Evolutionary conservation across 2,888 invertebrate genomes (phyloP).

Genomic region (Pinctada fucata): DNA sequence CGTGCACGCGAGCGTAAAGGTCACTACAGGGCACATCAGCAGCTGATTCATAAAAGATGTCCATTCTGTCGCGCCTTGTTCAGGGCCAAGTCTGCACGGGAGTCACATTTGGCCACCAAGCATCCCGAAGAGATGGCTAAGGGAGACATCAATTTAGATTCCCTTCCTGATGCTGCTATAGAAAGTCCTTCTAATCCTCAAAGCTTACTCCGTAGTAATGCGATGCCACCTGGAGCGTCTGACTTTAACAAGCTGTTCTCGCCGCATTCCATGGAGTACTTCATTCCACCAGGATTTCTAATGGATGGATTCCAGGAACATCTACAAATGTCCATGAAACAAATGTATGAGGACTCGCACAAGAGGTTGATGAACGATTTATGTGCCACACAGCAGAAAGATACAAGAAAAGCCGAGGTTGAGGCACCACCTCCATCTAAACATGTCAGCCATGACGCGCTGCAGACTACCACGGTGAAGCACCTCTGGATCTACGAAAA

Average conservation of each 20-base stretch:
- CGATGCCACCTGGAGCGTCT: slow-evolving; percentile 48
- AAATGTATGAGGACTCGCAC: slow-evolving; percentile 94
- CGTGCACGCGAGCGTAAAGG: slow-evolving; percentile 84
- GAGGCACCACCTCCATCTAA: slow-evolving; percentile 22
- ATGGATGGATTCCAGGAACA: slow-evolving; percentile 78
- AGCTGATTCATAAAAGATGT: slow-evolving; percentile 97
- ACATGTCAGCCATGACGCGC: slow-evolving; percentile 19
- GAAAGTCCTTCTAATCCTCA: slow-evolving; percentile 63
- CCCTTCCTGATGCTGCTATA: slow-evolving; percentile 86
- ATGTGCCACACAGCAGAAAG: slow-evolving; percentile 63
- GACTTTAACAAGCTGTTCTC: slow-evolving; percentile 72
- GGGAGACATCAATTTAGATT: slow-evolving; percentile 94
- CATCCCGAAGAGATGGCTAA: slow-evolving; percentile 94
- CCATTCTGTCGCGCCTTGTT: slow-evolving; percentile 96
- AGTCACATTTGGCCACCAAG: slow-evolving; percentile 94
- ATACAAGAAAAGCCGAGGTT: slow-evolving; percentile 19
- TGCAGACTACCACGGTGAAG: slow-evolving; percentile 80
- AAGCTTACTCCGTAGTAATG: slow-evolving; percentile 40
- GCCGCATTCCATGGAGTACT: slow-evolving; percentile 69
- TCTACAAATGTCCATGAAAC: slow-evolving; percentile 91
- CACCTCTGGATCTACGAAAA: slow-evolving; percentile 88
- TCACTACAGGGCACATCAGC: slow-evolving; percentile 95
- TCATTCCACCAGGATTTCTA: slow-evolving; percentile 77
- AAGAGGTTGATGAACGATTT: slow-evolving; percentile 90
- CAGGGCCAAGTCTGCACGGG: slow-evolving; percentile 94